Evolutionary conservation across 2,113 vertebrate genomes (phyloP).

Genomic region (Galbula dea): DNA sequence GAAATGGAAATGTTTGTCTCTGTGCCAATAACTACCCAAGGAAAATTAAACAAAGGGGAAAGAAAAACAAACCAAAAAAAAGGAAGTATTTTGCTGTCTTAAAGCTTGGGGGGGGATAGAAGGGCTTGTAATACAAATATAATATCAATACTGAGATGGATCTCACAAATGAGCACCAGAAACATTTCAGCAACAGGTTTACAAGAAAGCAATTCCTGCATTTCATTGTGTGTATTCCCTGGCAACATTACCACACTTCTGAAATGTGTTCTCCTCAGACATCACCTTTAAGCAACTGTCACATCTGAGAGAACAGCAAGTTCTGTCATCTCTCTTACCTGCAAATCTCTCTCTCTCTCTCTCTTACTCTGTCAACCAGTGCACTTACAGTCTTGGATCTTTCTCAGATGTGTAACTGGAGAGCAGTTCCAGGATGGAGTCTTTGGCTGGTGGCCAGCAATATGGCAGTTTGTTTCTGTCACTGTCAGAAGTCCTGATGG

Average conservation of each 20-base stretch:
- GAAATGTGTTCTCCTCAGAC: background rate
- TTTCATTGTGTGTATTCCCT: background rate
- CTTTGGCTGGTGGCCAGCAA: slow-evolving; percentile 43
- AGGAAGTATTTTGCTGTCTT: background rate
- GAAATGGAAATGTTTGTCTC: background rate
- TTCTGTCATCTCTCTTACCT: background rate
- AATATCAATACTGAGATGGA: background rate
- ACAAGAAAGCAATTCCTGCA: background rate
- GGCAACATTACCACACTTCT: background rate
- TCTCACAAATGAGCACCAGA: background rate
- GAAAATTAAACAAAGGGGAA: background rate
- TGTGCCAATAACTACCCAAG: background rate
- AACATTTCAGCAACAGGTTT: background rate
- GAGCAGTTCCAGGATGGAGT: background rate
- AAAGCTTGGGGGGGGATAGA: background rate
- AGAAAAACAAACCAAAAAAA: background rate
- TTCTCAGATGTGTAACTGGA: slow-evolving; percentile 10
- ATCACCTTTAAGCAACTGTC: background rate
- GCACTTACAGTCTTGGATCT: slow-evolving; percentile 13
- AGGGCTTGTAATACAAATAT: background rate
- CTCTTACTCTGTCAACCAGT: background rate
- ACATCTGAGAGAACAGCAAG: background rate
- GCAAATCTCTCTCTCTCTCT: background rate
- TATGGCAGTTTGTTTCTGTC: slow-evolving; percentile 18
- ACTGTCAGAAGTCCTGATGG: slow-evolving; percentile 51